Evolutionary conservation across 2,113 vertebrate genomes (phyloP), one percentile per base, ranked within the genome.

Genomic region (Nothocercus julius): DNA sequence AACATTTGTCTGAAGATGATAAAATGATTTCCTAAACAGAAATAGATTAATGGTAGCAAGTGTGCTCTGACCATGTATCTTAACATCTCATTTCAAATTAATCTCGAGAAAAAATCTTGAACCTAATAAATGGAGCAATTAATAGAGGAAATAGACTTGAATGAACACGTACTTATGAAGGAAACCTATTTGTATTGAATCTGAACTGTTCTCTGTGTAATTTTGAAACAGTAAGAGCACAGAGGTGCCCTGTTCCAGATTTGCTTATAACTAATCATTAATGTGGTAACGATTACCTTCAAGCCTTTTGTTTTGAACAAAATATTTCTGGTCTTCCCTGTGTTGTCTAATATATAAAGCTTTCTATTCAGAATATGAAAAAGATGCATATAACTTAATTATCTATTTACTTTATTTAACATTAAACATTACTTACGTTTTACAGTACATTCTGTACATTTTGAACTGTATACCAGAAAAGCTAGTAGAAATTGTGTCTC

Each of bases 61-160:
- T 19, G 4, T 92, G 45, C 3, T 77, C 59, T 63, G 56, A 68
- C 42, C 16, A 24, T 28, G 27, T 44, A 40, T 68, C 95, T 93
- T 76, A 92, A 82, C 4, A 54, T 85, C 49, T 28, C 82, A 87
- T 9, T 10, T 85, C 56, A 74, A 74, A 63, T 86, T 61, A 75
- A 64, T 88, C 54, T 62, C 66, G 59, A 64, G 49, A 49, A 62
- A 89, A 75, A 88, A 40, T 72, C 24, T 63, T 74, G 68, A 91
- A 70, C 56, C 8, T 85, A 21, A 1, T 49, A 90, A 87, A 72
- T 76, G 28, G 28, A 89, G 45, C 54, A 87, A 87, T 67, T 90
- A 91, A 68, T 34, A 72, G 38, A 92, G 47, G 76, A 84, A 94
- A 62, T 36, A 78, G 45, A 64, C 56, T 88, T 87, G 64, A 93